These are phyloP conservation scores for Channa maculata DNA, from an alignment of 2,113 vertebrate species.

Conservation along the genomic window DNA sequence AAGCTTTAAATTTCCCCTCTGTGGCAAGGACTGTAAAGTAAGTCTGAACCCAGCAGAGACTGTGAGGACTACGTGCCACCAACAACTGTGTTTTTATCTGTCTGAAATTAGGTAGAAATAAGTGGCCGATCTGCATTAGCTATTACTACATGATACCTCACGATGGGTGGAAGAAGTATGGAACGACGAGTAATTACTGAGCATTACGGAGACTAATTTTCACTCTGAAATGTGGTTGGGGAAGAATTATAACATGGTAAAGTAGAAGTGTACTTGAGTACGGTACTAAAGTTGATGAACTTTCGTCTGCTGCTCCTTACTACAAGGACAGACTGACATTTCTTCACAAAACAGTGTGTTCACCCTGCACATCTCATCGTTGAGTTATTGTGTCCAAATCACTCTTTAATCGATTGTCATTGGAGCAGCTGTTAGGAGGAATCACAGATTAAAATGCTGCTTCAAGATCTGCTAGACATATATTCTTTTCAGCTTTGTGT, in stretches of 20 bases:
- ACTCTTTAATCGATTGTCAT: conserved; percentile 16
- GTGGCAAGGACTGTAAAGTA: not conserved
- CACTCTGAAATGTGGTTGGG: not conserved
- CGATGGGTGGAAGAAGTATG: too few relatives aligned
- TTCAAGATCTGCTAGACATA: conserved; percentile 7
- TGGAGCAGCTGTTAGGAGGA: conserved; percentile 1
- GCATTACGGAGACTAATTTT: too few relatives aligned
- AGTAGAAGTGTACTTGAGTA: not conserved
- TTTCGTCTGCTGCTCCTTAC: not conserved
- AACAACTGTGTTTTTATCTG: not conserved
- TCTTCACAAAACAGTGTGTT: not conserved
- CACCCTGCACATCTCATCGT: conserved; percentile 1
- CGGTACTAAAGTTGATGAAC: not conserved
- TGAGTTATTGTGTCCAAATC: conserved; percentile 19
- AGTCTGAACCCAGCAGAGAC: too few relatives aligned
- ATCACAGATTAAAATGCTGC: conserved; percentile 24
- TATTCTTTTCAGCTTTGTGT: conserved; percentile 13
- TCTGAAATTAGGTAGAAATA: not conserved
- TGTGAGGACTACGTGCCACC: not conserved
- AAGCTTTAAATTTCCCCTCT: not conserved
- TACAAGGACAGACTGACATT: not conserved
- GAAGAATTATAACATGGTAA: not conserved
- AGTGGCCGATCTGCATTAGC: too few relatives aligned
- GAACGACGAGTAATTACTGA: too few relatives aligned
- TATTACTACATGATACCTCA: too few relatives aligned